These are phyloP conservation scores for Mixornis gularis DNA, from an alignment of 2,113 vertebrate genomes.

Conservation along the genomic window DNA sequence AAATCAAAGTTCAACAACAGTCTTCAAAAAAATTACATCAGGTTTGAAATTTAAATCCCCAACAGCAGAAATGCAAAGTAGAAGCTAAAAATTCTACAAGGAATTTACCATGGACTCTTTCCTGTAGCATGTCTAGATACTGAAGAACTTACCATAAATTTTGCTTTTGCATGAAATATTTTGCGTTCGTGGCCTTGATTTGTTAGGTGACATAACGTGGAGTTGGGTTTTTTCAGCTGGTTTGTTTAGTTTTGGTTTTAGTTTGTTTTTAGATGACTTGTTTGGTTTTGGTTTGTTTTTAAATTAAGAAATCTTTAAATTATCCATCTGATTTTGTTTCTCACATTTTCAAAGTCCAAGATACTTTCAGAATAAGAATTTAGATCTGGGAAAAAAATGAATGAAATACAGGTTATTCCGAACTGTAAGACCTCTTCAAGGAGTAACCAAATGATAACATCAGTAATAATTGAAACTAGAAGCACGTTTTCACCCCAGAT, in stretches of 20 bases:
- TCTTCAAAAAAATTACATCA: background rate
- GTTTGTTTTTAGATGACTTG: background rate
- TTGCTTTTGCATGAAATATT: background rate
- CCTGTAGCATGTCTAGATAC: background rate
- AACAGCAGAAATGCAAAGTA: background rate
- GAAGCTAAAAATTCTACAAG: background rate
- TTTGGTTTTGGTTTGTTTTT: background rate
- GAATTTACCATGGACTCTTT: background rate
- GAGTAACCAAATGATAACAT: background rate
- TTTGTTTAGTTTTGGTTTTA: background rate
- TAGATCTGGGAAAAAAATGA: background rate
- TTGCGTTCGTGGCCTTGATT: background rate
- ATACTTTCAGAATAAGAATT: background rate
- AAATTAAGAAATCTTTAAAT: background rate
- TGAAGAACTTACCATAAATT: background rate
- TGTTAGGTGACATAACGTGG: background rate
- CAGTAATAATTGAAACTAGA: constrained; percentile 2
- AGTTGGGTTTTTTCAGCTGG: accelerated
- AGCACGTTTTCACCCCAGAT: background rate
- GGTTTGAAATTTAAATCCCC: background rate
- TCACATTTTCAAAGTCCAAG: background rate
- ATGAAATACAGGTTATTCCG: background rate
- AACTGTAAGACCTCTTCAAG: background rate
- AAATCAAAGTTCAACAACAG: background rate
- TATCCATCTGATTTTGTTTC: background rate